Evolutionary conservation across 2,113 vertebrate genomes (phyloP).

Genomic region (Chamaea fasciata): DNA sequence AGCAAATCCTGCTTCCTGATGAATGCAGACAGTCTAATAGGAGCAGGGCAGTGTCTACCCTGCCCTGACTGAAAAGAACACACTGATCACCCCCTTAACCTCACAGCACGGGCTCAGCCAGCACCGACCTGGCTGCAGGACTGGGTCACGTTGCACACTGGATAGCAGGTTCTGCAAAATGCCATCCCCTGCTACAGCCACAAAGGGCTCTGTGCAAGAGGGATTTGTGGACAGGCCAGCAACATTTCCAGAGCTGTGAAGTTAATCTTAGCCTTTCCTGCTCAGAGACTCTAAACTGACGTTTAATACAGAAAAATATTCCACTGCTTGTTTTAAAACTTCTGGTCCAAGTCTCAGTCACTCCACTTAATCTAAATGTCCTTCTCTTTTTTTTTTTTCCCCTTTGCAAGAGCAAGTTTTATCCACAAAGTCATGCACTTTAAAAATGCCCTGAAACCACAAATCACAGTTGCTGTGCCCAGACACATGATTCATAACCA

Average conservation of each 20-base stretch:
- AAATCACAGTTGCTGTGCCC: background rate
- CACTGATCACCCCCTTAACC: background rate
- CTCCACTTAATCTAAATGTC: background rate
- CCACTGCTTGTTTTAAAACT: background rate
- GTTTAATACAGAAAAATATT: background rate
- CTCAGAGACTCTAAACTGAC: background rate
- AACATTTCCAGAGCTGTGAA: background rate
- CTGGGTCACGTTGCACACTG: background rate
- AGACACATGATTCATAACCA: background rate
- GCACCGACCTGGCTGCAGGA: background rate
- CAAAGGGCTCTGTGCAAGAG: background rate
- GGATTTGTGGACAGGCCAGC: background rate
- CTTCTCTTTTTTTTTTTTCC: rapidly evolving
- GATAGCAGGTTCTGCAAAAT: background rate
- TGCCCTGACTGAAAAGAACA: background rate
- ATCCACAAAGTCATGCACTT: background rate
- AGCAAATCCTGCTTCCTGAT: background rate
- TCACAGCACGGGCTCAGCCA: background rate
- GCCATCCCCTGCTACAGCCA: background rate
- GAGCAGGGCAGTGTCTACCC: background rate
- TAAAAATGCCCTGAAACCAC: background rate
- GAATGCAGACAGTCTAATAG: background rate
- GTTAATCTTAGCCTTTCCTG: background rate
- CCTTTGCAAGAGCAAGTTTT: background rate
- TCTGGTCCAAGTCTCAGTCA: background rate